Percentiles rank a stretch among this genome's conserved stretches.
phyloP scores from a whole-genome alignment of 53 echinoderm and acorn worm genomes.

The Pentamera pediparva region DNA sequence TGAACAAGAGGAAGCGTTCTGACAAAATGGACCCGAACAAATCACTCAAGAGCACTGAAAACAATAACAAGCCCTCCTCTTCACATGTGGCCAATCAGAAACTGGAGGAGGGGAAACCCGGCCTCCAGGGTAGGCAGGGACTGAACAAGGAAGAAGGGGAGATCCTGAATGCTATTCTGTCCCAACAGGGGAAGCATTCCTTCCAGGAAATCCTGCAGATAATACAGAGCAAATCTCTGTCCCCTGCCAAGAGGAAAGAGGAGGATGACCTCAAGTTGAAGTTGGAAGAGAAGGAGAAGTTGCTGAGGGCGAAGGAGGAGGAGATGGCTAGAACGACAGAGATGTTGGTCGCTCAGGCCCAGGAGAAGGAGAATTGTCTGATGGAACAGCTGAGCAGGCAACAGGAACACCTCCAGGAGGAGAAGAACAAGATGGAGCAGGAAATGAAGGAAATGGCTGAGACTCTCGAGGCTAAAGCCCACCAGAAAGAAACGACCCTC shows the following conservation, averaged over 20 bases:
- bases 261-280: constrained; percentile 42
- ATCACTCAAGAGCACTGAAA: not conserved
- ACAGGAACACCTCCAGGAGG: constrained; percentile 63
- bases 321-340: constrained; percentile 35
- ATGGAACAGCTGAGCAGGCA: constrained; percentile 75
- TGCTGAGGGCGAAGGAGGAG: constrained; percentile 43
- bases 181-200: not conserved
- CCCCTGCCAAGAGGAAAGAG: constrained; percentile 20
- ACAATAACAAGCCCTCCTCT: not conserved
- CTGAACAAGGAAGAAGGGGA: constrained; percentile 14
- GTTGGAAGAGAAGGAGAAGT: constrained; percentile 51
- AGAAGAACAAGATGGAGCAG: constrained; percentile 36
- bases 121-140: not conserved
- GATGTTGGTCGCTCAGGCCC: constrained; percentile 17
- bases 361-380: constrained; percentile 78
- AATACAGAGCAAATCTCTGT: constrained; percentile 15
- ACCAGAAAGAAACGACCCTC: constrained; percentile 64
- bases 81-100: not conserved
- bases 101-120: no score
- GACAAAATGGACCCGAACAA: not conserved
- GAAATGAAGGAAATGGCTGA: constrained; percentile 43
- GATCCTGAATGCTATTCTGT: constrained; percentile 13
- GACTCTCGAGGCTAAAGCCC: constrained; percentile 21
- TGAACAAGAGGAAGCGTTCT: constrained; percentile 28
- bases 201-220: constrained; percentile 17